Evolutionary conservation across 2,888 invertebrate species (phyloP), one percentile per base, ranked within the genome.

Genomic region (Macrosoma leucophasiata): DNA sequence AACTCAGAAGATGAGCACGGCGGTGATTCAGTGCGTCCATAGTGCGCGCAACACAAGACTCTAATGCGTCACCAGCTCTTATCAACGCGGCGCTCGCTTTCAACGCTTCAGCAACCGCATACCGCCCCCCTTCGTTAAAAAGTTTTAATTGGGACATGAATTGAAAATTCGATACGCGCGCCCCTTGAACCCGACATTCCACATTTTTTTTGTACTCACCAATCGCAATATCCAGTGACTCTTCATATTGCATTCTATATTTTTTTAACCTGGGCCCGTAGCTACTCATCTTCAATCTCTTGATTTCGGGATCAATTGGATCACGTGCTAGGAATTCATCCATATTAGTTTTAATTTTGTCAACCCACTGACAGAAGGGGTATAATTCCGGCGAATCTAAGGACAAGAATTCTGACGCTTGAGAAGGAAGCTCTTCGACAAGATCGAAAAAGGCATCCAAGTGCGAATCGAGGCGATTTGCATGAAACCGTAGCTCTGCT

Each of bases 101-200:
- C 1, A 48, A 36, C 2, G 73, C 75, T 51, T 82, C 81, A 2
- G 44, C 32, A 2, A 64, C 52, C 2, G 73, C 55, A 41, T 68
- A 79, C 1, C 47, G 46, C 4, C 81, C 79, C 15, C 70, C 72
- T 52, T 79, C 73, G 36, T 40, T 46, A 9, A 70, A 69, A 38
- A 79, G 41, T 29, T 55, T 63, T 2, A 81, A 48, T 19, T 64
- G 52, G 4, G 65, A 52, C 39, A 75, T 46, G 29, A 71, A 73
- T 6, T 65, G 55, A n/a, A 73, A 53, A 41, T 76, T 79, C 0
- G 77, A 62, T 19, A 76, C 62, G n/a, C 77, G 61, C 6, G 58
- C 75, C 21, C 63, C 62, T 42, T 81, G 79, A 26, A 77, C 43
- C n/a, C 61, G 51, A 12, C 62, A 43, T 14, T 68, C 58, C 0